Base-by-base conservation (phyloP, 2,797 vertebrate genomes). In the Lagodon rhomboides region DNA sequence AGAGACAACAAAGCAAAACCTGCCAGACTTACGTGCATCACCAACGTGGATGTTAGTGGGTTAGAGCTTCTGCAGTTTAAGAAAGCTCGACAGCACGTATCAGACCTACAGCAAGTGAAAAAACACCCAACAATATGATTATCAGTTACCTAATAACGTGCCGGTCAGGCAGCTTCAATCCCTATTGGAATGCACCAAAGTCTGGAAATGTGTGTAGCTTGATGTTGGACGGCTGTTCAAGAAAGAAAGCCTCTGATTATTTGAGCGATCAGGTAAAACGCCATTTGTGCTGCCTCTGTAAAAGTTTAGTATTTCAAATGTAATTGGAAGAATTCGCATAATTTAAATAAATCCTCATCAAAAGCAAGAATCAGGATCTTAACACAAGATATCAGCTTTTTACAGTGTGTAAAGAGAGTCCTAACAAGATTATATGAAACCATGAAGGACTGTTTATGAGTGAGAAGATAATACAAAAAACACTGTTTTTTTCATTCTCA, bases 61-160 rank as follows among this genome's bases (percentile, higher is more conserved):
- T 22, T 23, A 58, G 11, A 46, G 38, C 15, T 34, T 44, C 50
- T 27, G 13, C 25, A 58, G 55, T 44, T 44, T 12, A 60, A 38
- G 18, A 60, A 25, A 49, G 54, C 13, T 46, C 15, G 20, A n/a
- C 12, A 66, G 56, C 41, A 27, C 34, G 34, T 41, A 53, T 56
- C 22, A 76, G 61, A 62, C 46, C 3, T 18, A 20, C 44, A 61
- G 61, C 38, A 77, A 62, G 58, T 65, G 18, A 5, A 17, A 49
- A 83, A 80, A 76, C 27, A 79, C 17, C 20, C 41, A 67, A 60
- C 30, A 66, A 15, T 13, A 11, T 65, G 53, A 72, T 79, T 38
- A 78, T 81, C 50, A 63, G n/a, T 64, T 67, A n/a, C 18, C 63
- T 46, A 49, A 76, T 59, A 58, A 75, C 18, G 46, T 20, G 59